Evolutionary conservation across 2,797 vertebrate genomes (phyloP), one percentile per base, ranked within the genome.

Genomic region (Knipowitschia caucasica): DNA sequence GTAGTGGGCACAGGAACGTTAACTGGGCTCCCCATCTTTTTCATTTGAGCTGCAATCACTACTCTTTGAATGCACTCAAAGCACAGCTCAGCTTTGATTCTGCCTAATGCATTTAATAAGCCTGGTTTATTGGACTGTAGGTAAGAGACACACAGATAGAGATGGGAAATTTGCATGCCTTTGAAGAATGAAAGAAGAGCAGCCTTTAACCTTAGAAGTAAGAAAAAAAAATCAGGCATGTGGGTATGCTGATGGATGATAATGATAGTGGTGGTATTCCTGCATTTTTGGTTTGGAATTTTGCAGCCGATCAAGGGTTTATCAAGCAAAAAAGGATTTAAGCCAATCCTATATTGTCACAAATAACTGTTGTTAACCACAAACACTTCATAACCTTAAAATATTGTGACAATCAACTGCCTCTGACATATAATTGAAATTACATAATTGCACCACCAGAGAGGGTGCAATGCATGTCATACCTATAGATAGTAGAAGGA

Each of bases 51-150:
- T 71, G 69, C 77, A 72, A 73, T 85, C 75, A 76, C 52, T 69
- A 38, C 60, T 70, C 67, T 76, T 77, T 79, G 71, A 79, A 62
- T 68, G 50, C 69, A 69, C 77, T 85, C 77, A 80, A 77, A 79
- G 76, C 75, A 61, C 77, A 75, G 60, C 75, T 86, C 83, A 83
- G 60, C 85, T 83, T 83, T 85, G 83, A 85, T 86, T 86, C 75
- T 57, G 62, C 65, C 70, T 86, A 88, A 87, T 87, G 85, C 75
- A 75, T 88, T 87, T 88, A 89, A 89, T 88, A 86, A 86, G 80
- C 62, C 71, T 56, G 51, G 62, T 84, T 78, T 80, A 82, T 71
- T 78, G 73, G 60, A 77, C 73, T 60, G 71, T 71, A 72, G 72
- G 75, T 66, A 70, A 66, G 64, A 77, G 75, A 75, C 62, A 68